A percentile compares a stretch with the other conserved stretches of the same genome.
phyloP scores from a whole-genome alignment of 2,113 vertebrate species.

The Cyanistes caeruleus region DNA sequence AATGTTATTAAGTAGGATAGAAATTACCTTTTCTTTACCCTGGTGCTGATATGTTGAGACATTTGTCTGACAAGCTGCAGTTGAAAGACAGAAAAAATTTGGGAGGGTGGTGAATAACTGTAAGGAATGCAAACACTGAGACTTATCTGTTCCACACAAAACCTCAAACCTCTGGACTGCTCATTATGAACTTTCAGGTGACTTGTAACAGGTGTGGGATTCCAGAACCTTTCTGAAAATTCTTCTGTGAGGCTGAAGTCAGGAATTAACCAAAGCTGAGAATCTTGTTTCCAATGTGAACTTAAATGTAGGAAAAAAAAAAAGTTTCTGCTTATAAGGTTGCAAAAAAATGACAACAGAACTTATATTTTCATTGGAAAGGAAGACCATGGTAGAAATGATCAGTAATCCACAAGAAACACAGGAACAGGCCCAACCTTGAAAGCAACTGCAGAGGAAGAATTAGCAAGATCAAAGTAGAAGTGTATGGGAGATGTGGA shows the following conservation, averaged over 20 bases:
- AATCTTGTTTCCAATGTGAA: background rate
- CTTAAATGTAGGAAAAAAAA: background rate
- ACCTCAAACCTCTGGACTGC: background rate
- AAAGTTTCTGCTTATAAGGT: background rate
- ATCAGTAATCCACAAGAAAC: background rate
- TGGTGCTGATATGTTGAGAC: background rate
- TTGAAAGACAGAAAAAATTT: background rate
- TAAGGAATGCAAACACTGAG: background rate
- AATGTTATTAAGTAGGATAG: background rate
- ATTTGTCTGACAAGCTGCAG: background rate
- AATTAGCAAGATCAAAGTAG: background rate
- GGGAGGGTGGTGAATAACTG: background rate
- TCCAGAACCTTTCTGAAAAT: background rate
- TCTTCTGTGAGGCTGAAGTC: background rate
- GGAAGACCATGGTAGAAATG: background rate
- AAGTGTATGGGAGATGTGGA: background rate
- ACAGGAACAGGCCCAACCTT: background rate
- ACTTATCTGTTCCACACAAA: background rate
- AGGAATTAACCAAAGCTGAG: background rate
- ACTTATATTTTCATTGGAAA: background rate
- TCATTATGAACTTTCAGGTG: background rate
- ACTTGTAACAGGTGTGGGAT: background rate
- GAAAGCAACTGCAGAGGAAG: background rate
- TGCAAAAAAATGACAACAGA: background rate
- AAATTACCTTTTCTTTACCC: background rate